phyloP scores from a whole-genome alignment of 1,140 invertebrate genomes.

The Drosophila asahinai region DNA sequence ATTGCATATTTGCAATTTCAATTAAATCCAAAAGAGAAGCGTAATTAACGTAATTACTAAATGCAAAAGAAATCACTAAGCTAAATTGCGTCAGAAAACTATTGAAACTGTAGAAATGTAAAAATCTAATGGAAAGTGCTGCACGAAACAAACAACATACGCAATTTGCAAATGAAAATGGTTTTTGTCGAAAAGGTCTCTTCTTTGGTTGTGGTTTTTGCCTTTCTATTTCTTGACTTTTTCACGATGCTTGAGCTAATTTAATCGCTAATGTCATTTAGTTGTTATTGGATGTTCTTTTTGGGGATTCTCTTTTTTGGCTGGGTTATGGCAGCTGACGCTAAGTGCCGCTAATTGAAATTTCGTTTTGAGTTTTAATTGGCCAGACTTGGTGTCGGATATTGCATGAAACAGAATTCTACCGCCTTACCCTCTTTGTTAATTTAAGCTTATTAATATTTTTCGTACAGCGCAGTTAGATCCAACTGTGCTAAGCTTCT shows the following conservation, averaged over 20 bases:
- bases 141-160: conserved; percentile 33
- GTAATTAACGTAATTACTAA: conserved; percentile 43
- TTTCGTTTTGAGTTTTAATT: conserved; percentile 75
- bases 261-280: conserved; percentile 74
- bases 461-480: conserved; percentile 38
- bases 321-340: conserved; percentile 70
- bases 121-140: conserved; percentile 48
- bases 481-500: conserved; percentile 27
- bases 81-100: conserved; percentile 45
- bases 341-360: conserved; percentile 83
- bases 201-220: conserved; percentile 50
- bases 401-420: conserved; percentile 1
- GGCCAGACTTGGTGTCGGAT: conserved; percentile 25
- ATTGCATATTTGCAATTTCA: conserved; percentile 62
- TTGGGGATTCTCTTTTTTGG: conserved; percentile 37
- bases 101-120: conserved; percentile 31
- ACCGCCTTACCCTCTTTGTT: conserved; percentile 6
- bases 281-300: conserved; percentile 76
- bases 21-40: conserved; percentile 42
- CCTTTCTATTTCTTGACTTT: conserved; percentile 50
- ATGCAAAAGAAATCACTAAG: conserved; percentile 53
- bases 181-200: conserved; percentile 36
- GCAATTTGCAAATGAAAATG: conserved; percentile 66
- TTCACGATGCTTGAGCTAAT: conserved; percentile 53
- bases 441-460: conserved; percentile 45